These are phyloP conservation scores for Hypercompe scribonia DNA, from an alignment of 2,888 invertebrate species.

Conservation along the genomic window DNA sequence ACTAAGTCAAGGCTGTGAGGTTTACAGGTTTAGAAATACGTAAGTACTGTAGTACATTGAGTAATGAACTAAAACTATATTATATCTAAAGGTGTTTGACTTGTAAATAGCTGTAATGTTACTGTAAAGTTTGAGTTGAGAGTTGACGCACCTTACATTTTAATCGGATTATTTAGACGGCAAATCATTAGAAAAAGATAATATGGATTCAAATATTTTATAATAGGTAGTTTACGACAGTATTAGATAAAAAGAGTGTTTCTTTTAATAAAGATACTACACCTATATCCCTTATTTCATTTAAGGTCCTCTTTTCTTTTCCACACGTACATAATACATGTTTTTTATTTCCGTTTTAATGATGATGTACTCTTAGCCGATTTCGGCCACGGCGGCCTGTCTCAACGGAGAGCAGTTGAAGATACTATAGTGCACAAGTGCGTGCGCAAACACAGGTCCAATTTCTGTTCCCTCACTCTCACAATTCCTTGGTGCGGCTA, in stretches of 20 bases:
- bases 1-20: slow-evolving; percentile 6
- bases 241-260: not conserved
- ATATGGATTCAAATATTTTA: not conserved
- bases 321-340: not conserved
- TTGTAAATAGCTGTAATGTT: not conserved
- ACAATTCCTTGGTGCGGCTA: no score
- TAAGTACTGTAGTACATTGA: not conserved
- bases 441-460: no score
- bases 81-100: not conserved
- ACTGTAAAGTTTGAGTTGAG: not conserved
- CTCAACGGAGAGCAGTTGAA: no score
- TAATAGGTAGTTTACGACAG: no score
- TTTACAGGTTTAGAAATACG: not conserved
- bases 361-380: no score
- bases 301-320: not conserved
- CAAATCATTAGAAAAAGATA: not conserved
- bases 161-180: not conserved
- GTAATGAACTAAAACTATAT: not conserved
- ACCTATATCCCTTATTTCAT: not conserved
- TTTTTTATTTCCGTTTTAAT: no score
- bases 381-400: no score
- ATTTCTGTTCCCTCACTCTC: no score
- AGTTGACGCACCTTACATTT: not conserved
- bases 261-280: not conserved
- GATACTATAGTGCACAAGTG: no score